phyloP scores from a whole-genome alignment of 2,113 vertebrate genomes.

The Petrocephalus microphthalmus region DNA sequence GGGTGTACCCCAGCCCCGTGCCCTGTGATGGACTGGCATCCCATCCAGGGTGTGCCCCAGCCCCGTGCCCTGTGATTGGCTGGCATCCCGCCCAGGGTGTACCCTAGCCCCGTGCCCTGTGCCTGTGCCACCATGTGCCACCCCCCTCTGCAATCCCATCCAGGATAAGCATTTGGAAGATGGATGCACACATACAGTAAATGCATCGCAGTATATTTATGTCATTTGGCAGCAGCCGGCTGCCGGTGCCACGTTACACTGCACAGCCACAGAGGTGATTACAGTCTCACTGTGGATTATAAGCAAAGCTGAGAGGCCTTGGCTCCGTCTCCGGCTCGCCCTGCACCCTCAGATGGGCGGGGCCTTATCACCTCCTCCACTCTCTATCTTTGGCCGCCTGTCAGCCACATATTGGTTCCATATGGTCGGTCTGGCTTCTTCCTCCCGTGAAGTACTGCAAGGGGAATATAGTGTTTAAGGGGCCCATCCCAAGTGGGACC shows the following conservation, averaged over 20 bases:
- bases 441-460: background rate
- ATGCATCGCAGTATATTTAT: background rate
- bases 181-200: background rate
- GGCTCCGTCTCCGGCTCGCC: background rate
- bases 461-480: background rate
- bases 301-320: background rate
- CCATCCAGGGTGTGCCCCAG: too few relatives aligned
- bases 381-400: background rate
- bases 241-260: background rate
- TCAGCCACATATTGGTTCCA: background rate
- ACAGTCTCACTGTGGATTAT: background rate
- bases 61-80: background rate
- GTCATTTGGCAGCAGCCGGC: background rate
- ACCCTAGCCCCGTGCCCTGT: background rate
- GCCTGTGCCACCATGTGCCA: background rate
- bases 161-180: background rate
- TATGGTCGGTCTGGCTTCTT: slow-evolving; percentile 7
- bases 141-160: background rate
- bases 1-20: background rate
- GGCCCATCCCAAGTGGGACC: background rate
- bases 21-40: background rate
- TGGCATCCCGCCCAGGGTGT: background rate
- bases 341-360: background rate
- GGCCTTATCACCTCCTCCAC: background rate
- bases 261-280: background rate